These are phyloP conservation scores for Periophthalmus modestus DNA, from an alignment of 2,113 vertebrate species.

Conservation along the genomic window DNA sequence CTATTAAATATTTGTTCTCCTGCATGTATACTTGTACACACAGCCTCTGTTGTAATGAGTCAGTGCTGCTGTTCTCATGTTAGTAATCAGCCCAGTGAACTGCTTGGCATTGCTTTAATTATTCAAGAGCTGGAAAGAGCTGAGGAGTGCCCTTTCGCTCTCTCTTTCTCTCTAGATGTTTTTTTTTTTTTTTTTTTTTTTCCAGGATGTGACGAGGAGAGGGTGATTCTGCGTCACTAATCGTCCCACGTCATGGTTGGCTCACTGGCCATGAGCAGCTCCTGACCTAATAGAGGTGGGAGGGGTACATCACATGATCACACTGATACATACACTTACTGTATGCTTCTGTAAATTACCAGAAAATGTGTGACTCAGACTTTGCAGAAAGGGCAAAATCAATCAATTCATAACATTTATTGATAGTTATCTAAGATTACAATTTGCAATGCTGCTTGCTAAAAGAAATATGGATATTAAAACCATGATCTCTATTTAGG, in stretches of 20 bases:
- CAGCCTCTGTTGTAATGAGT: constrained; percentile 42
- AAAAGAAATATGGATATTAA: background rate
- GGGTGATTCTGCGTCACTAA: constrained; percentile 56
- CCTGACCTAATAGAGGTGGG: constrained; percentile 34
- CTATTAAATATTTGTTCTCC: background rate
- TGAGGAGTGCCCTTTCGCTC: constrained; percentile 35
- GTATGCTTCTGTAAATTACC: background rate
- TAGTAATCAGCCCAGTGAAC: constrained; percentile 64
- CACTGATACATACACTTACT: constrained; percentile 1
- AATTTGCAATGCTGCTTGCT: background rate
- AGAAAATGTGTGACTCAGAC: background rate
- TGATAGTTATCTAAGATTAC: background rate
- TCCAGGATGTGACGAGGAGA: constrained; percentile 47
- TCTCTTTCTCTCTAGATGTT: constrained; percentile 3
- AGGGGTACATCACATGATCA: constrained; percentile 27
- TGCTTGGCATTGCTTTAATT: constrained; percentile 70
- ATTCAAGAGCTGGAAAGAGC: constrained; percentile 72
- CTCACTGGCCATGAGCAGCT: constrained; percentile 39
- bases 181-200: constrained; percentile 31
- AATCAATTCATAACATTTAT: background rate
- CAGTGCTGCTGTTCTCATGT: constrained; percentile 38
- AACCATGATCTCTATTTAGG: background rate
- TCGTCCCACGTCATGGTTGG: constrained; percentile 58
- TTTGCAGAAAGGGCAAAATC: background rate
- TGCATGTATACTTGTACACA: constrained; percentile 15